These are phyloP conservation scores for Colostygia pectinataria DNA, from an alignment of 2,888 invertebrate genomes.

Conservation along the genomic window DNA sequence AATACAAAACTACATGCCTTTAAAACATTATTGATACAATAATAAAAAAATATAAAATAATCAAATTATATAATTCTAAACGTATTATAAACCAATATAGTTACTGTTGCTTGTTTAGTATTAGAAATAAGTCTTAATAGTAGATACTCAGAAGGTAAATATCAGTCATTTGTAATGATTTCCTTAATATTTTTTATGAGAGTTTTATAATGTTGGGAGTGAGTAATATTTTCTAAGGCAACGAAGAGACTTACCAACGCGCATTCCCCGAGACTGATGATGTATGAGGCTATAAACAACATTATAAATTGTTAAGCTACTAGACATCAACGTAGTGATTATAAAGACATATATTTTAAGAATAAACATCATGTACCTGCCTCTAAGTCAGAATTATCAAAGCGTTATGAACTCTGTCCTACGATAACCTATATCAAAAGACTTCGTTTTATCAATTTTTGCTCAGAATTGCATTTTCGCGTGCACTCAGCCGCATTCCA, in stretches of 20 bases:
- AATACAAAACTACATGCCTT: conserved; percentile 55
- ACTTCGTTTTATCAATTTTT: conserved; percentile 14
- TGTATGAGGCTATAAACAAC: conserved; percentile 69
- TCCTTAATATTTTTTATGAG: conserved; percentile 77
- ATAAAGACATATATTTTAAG: conserved; percentile 29
- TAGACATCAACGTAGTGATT: conserved; percentile 29
- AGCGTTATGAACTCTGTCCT: conserved; percentile 15
- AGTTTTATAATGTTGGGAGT: conserved; percentile 59
- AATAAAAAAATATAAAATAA: conserved; percentile 36
- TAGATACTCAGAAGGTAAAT: conserved; percentile 43
- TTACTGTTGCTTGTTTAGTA: conserved; percentile 66
- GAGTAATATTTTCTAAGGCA: conserved; percentile 77
- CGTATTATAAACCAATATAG: conserved; percentile 51
- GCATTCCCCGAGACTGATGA: conserved; percentile 81
- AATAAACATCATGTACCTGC: conserved; percentile 26
- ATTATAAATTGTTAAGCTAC: conserved; percentile 58
- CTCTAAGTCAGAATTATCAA: conserved; percentile 26
- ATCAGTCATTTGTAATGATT: conserved; percentile 54
- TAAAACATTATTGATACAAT: conserved; percentile 37
- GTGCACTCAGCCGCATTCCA: conserved; percentile 27
- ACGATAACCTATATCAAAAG: conserved; percentile 9
- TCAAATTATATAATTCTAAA: conserved; percentile 50
- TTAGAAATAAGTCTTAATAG: conserved; percentile 59
- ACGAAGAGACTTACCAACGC: conserved; percentile 81
- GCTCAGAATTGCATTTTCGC: conserved; percentile 21